Evolutionary conservation across 37 sponge, comb jelly and placozoan species (phyloP), one percentile per base, ranked within the genome.

Genomic region (Oscarella lobularis): DNA sequence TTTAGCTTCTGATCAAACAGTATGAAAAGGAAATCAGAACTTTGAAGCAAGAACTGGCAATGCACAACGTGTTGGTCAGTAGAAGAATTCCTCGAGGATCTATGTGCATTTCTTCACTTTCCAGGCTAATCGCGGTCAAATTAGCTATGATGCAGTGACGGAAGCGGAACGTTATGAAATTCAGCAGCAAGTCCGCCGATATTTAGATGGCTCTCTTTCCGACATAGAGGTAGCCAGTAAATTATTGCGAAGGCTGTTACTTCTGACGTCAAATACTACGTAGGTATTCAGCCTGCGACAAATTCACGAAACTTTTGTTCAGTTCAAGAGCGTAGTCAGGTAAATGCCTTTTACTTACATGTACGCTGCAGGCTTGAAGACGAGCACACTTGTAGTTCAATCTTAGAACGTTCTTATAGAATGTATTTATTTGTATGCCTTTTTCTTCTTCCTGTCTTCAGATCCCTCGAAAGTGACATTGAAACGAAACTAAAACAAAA

Each of bases 11-110:
- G 73, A 67, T 90, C 36, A 77, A 83, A 66, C 77, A 97, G 41
- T 86, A 97, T 77, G 94, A 97, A 79, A 67, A 81, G 66, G 94
- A 97, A 73, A 93, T 97, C 38, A 81, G 78, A 76, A 29, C 79
- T 0, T 79, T 97, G 78, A 87, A 77, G 72, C 84, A 84, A 79
- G 98, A 97, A 41, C 83, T 97, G 48, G 87, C 87, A 4, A 92
- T 96, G 93, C 93, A 96, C 40, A 81, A 92, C 71, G 85, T 86
- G 27, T 35, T 94, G 81, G 88, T 91, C 39, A 79, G 71, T 36
- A 1, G 27, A 38, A n/a, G 31, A 14, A 78, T 27, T 39, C n/a
- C 3, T 27, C 29, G 36, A 33, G 39, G 3, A 6, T 27, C 3
- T 77, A 6, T 76, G 38, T 36, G 3, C 31, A 20, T 76, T 3